Base-by-base conservation (phyloP, 2,797 vertebrate species). In the Onychomys leucogaster region DNA sequence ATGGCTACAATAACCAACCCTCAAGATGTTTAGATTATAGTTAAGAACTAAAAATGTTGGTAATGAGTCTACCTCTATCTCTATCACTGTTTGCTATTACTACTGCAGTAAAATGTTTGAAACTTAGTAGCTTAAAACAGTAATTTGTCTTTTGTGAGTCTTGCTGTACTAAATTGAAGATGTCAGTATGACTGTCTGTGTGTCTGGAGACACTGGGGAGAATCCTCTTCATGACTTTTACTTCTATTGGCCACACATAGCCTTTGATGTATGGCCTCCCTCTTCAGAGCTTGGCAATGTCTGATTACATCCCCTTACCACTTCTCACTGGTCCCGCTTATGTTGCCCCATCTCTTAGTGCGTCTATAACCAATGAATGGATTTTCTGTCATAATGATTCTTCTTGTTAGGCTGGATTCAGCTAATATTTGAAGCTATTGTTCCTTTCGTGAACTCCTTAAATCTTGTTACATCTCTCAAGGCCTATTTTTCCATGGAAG, bases 21-120 rank as follows among this genome's bases (percentile, higher is more conserved):
- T 89, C 8, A 67, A 69, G 7, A 59, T 85, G 21, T 78, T 55
- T 81, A 21, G 9, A 46, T 71, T 61, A 67, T 23, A 32, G 59
- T 92, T 87, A 63, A 97, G 37, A 46, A 16, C 17, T 63, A 37
- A 43, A 37, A 34, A 6, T 67, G 16, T 59, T 73, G 71, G 14
- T 81, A 71, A 87, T 87, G 88, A 92, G 90, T 9, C 93, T 32
- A 75, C 0, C 0, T 14, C 61, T 93, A 43, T 13, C 37, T 95
- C 96, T 41, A 46, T 90, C 63, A 77, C 94, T n/a, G n/a, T 80
- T 92, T 73, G 52, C 25, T 69, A 7, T 52, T 76, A 25, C 25
- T 90, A 19, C n/a, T 93, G 3, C 63, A n/a, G 61, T 67, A 55
- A 85, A 55, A 25, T 41, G 16, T 41, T 57, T 71, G 46, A 85